Base-by-base conservation (phyloP, 2,888 invertebrate species). In the Villa cingulata region DNA sequence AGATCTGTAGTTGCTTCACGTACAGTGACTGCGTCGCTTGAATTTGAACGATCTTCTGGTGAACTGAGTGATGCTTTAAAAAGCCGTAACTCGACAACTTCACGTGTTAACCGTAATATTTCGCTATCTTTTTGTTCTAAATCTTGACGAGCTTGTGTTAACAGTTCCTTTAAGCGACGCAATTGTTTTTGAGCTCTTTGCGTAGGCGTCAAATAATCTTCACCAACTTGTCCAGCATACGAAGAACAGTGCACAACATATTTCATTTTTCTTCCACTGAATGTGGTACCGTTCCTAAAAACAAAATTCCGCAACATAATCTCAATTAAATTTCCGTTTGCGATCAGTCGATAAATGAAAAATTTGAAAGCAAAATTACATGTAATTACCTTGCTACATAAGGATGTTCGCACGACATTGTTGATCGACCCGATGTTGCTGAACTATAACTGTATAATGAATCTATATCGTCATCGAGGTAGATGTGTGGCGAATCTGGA, bases 231-330 rank as follows among this genome's bases (percentile, higher is more conserved):
- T 1, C 81, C 82, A 6, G 81, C 79, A 64, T 85, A 82, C 54
- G 84, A 81, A 46, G 86, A 85, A 64, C 89, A 89, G 65, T 89
- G 89, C 43, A 88, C 79, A 51, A 89, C 86, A 65, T 86, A 89
- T 57, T 85, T 81, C 72, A 78, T 80, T 51, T 77, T 78, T 44
- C 80, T 71, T 9, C 79, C 80, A 62, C 80, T 80, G 58, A 80
- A 81, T 12, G 81, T 81, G 37, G 81, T 81, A 32, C 81, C 81
- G 63, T 81, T 81, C 57, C 79, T 68, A 38, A 32, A 32, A 32
- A 27, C 9, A 27, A 27, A 27, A 27, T 27, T 27, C 27, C 5
- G 27, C 5, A n/a, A n/a, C n/a, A n/a, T n/a, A n/a, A 41, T 19
- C 2, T 7, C n/a, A 23, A 27, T 7, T 23, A 27, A 27, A 27